Evolutionary conservation across 2,113 vertebrate species (phyloP).

Genomic region (Panthera leo): DNA sequence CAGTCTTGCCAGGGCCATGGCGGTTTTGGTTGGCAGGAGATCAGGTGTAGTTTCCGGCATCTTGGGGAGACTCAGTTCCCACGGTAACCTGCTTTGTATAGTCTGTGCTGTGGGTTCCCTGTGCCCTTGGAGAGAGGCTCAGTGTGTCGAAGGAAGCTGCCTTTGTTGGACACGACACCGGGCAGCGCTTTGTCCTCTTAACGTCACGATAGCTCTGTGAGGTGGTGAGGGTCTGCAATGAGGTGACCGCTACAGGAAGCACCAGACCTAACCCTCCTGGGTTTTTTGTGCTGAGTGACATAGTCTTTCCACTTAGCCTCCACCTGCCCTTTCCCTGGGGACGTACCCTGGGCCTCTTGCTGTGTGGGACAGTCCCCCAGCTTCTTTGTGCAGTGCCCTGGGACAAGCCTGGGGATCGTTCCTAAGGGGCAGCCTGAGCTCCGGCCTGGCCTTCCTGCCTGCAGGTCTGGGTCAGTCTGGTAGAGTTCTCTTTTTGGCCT

Average conservation of each 20-base stretch:
- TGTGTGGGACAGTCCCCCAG: background rate
- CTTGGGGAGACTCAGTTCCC: background rate
- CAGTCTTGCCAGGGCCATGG: fast-evolving
- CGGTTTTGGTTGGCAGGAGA: background rate
- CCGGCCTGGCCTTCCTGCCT: background rate
- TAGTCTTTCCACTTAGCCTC: fast-evolving
- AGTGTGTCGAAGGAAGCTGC: background rate
- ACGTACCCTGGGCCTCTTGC: background rate
- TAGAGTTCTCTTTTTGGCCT: fast-evolving
- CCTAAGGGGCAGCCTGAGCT: no score
- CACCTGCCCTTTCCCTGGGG: background rate
- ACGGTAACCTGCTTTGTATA: fast-evolving
- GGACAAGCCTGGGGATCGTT: fast-evolving
- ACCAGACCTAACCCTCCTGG: background rate
- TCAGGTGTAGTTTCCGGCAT: fast-evolving
- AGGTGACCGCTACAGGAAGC: background rate
- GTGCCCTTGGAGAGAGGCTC: background rate
- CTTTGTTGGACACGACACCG: no score
- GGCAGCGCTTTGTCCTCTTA: fast-evolving
- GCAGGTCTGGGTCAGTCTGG: background rate
- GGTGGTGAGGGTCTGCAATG: background rate
- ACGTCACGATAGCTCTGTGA: fast-evolving
- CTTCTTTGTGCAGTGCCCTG: no score
- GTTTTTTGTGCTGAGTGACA: background rate
- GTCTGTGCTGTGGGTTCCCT: no score